Conservation (phyloP, 2,888 invertebrate genomes). For the Isoperla grammatica region DNA sequence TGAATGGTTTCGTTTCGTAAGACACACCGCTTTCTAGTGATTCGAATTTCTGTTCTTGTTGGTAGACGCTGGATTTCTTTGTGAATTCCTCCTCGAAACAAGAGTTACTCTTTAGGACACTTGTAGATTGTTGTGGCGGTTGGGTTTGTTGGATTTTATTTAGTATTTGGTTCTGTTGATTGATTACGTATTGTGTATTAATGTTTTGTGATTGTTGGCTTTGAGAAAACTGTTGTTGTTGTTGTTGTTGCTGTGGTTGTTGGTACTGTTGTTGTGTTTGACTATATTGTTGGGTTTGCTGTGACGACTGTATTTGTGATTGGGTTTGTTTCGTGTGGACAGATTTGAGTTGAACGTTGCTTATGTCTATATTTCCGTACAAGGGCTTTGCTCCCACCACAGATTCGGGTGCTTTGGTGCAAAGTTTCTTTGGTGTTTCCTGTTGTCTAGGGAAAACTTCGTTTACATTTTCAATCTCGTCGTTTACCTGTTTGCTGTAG, state of each 20-base stretch:
- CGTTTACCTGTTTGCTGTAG: constrained; percentile 11
- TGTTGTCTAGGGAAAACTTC: not conserved
- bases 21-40: constrained; percentile 22
- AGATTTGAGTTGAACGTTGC: constrained; percentile 15
- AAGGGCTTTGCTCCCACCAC: constrained; percentile 20
- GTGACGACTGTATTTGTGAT: constrained; percentile 5
- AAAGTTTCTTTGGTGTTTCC: not conserved
- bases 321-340: constrained; percentile 1
- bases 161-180: too few species aligned
- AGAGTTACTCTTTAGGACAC: constrained; percentile 33
- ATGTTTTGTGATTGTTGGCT: not conserved
- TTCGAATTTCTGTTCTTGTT: constrained; percentile 38
- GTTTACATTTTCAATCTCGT: not conserved
- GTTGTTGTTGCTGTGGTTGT: constrained; percentile 13
- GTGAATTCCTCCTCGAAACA: constrained; percentile 20
- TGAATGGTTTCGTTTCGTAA: constrained; percentile 35
- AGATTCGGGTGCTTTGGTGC: constrained; percentile 12
- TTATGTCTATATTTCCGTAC: constrained; percentile 20
- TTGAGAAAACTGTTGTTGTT: constrained; percentile 11
- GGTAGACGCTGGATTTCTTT: constrained; percentile 44
- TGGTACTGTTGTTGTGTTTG: constrained; percentile 15
- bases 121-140: constrained; percentile 33
- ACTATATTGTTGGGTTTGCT: constrained; percentile 13
- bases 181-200: too few species aligned
- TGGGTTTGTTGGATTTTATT: too few species aligned